A percentile compares a stretch with the other conserved stretches of the same genome.
Conservation (phyloP, 2,797 vertebrate genomes). For the Borostomias antarcticus region DNA sequence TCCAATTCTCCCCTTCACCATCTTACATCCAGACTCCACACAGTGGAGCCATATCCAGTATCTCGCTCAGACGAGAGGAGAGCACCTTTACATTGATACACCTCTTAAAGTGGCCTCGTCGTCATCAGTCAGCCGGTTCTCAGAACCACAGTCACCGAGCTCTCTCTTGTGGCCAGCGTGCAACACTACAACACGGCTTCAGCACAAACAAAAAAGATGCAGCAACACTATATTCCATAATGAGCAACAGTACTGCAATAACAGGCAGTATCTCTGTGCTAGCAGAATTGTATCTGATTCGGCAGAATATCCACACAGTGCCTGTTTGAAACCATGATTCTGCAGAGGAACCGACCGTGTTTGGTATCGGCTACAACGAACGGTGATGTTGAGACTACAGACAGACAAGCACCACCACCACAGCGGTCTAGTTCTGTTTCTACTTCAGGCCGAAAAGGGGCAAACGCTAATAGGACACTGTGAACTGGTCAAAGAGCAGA, state of each 20-base stretch:
- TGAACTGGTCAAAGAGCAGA: conserved; percentile 66
- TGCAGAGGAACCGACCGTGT: too few species aligned
- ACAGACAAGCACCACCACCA: too few species aligned
- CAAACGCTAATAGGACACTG: conserved; percentile 26
- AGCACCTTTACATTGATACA: background rate
- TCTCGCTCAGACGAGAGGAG: conserved; percentile 30
- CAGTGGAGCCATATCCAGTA: conserved; percentile 14
- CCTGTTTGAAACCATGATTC: too few species aligned
- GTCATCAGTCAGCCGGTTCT: conserved; percentile 15
- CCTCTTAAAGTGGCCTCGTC: conserved; percentile 21
- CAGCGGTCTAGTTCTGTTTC: conserved; percentile 27
- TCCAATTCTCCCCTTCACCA: too few species aligned
- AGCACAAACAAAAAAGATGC: conserved; percentile 49
- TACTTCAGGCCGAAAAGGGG: conserved; percentile 21
- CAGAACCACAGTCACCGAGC: conserved; percentile 48
- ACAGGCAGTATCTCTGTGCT: background rate
- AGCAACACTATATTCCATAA: conserved; percentile 62
- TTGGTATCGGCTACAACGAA: background rate
- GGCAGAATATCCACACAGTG: too few species aligned
- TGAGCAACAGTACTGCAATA: background rate
- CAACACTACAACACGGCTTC: conserved; percentile 60
- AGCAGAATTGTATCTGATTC: background rate
- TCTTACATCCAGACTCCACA: conserved; percentile 4
- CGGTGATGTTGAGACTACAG: background rate
- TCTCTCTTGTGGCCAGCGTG: conserved; percentile 73